A percentile compares a stretch with the other conserved stretches of the same genome.
Conservation (phyloP, 2,113 vertebrate species). For the Tylochromis polylepis region DNA sequence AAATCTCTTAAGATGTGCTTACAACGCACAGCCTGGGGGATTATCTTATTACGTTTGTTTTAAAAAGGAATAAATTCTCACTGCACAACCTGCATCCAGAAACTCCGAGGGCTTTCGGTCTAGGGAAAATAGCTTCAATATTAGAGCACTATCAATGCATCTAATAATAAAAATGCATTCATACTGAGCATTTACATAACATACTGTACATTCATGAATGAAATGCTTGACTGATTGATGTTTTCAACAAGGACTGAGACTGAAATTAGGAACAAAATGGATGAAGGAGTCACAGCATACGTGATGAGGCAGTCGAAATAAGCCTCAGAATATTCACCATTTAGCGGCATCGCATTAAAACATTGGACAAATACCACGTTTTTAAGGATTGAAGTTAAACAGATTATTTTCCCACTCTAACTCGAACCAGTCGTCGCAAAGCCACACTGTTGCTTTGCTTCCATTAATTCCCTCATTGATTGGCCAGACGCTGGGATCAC, state of each 20-base stretch:
- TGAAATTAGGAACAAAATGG: conserved; percentile 46
- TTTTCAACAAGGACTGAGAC: conserved; percentile 5
- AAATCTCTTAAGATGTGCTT: conserved; percentile 34
- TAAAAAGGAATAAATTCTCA: conserved; percentile 33
- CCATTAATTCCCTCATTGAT: conserved; percentile 67
- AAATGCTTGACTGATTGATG: conserved; percentile 25
- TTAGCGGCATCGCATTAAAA: neutral
- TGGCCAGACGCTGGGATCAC: conserved; percentile 65
- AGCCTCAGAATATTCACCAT: conserved; percentile 3
- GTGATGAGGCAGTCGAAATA: conserved; percentile 11
- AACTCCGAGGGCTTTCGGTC: conserved; percentile 19
- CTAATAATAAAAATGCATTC: conserved; percentile 36
- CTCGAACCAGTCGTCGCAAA: neutral
- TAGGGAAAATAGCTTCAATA: conserved; percentile 21
- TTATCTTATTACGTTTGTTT: conserved; percentile 60
- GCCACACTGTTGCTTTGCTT: conserved; percentile 19
- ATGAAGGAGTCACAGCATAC: conserved; percentile 28
- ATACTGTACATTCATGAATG: conserved; percentile 38
- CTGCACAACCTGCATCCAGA: conserved; percentile 26
- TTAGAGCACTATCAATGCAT: conserved; percentile 12
- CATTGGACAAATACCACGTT: neutral
- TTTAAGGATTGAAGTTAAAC: conserved; percentile 15
- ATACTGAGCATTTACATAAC: conserved; percentile 41
- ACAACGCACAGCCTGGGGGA: conserved; percentile 21
- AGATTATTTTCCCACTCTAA: conserved; percentile 16